Base-by-base conservation (phyloP, 2,797 vertebrate genomes). In the Gastrophryne carolinensis region DNA sequence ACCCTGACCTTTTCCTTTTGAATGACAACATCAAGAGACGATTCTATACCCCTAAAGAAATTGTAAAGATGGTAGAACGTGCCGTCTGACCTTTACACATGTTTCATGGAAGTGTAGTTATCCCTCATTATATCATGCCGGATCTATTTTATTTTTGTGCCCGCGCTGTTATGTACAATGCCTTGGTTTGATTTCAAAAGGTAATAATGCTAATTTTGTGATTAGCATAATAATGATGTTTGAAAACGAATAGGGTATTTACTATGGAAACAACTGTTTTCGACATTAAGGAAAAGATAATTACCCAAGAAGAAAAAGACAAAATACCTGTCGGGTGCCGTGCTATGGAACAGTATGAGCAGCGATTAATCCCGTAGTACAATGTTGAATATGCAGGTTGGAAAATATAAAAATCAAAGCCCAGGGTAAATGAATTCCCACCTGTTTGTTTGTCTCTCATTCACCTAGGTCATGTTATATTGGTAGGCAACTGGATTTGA, bases 151-250 rank as follows among this genome's bases (percentile, higher is more conserved):
- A 17, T n/a, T 27, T 37, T 37, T 47, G 52, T 35, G 24, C 23
- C 4, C 4, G 6, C 2, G 17, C 70, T 37, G 58, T 29, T 32
- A 6, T 27, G 7, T n/a, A 47, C 32, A 76, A 62, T 70, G 34
- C 19, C 32, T 17, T 37, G 26, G 41, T 58, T 41, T 37, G 47
- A 66, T 70, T 34, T 63, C 57, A 69, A 49, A 41, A 70, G 53
- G 10, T 62, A 76, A 76, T 63, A 24, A 53, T 63, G 37, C 57
- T 63, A 70, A 70, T 76, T 69, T 76, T 70, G 39, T 63, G 35
- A 76, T 76, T 70, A 62, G 54, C 57, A 56, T 70, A 70, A 76
- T 70, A 63, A 76, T 39, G 47, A 27, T 62, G 49, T 53, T n/a
- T 62, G 26, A 23, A 17, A 60, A 35, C 64, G 30, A 62, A 54